Evolutionary conservation across 2,113 vertebrate species (phyloP).

Genomic region (Condylura cristata): DNA sequence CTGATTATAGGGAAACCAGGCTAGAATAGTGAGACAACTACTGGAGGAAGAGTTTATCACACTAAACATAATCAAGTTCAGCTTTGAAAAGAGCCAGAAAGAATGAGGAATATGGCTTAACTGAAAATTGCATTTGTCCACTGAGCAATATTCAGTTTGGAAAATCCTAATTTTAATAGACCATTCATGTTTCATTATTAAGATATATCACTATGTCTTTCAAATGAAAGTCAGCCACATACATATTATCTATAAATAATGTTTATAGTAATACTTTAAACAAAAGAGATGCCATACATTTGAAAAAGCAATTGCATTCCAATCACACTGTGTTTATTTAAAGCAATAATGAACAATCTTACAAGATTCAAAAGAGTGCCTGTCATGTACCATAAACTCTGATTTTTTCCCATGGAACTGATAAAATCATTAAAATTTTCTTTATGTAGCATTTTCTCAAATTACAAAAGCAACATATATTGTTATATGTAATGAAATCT

Average conservation of each 20-base stretch:
- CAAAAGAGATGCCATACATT: background rate
- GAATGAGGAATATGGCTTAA: background rate
- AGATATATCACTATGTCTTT: background rate
- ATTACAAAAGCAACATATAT: background rate
- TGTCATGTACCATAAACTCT: slow-evolving; percentile 14
- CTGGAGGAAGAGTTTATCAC: background rate
- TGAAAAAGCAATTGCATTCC: background rate
- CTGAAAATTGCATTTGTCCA: background rate
- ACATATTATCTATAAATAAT: background rate
- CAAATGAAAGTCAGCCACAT: background rate
- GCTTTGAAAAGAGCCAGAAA: background rate
- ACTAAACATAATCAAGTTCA: background rate
- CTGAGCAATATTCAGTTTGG: background rate
- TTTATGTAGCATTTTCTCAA: slow-evolving; percentile 15
- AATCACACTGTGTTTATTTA: background rate
- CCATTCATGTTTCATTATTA: background rate
- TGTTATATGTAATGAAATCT: background rate
- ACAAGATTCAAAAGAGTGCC: slow-evolving; percentile 68
- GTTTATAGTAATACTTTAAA: background rate
- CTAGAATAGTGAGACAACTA: background rate
- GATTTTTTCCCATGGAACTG: background rate
- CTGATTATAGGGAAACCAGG: background rate
- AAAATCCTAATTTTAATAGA: background rate
- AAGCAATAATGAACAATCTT: slow-evolving; percentile 26
- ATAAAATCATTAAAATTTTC: background rate